Evolutionary conservation across 2,797 vertebrate genomes (phyloP).

Genomic region (Schizopygopsis malacanthus): DNA sequence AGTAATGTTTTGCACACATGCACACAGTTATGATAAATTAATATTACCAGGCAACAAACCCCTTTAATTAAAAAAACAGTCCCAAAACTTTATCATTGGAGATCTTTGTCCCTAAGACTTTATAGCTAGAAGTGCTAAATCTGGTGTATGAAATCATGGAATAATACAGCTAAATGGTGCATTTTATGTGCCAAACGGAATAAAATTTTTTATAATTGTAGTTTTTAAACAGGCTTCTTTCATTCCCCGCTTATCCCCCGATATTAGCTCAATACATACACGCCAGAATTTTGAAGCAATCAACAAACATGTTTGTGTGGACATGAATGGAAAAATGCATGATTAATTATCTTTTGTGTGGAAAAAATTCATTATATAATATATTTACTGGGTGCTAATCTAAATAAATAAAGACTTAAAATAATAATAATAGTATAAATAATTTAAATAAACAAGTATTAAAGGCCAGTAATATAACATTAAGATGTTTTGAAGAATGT

Average conservation of each 20-base stretch:
- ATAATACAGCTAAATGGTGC: not conserved
- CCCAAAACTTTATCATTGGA: not conserved
- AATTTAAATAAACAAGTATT: too few species aligned
- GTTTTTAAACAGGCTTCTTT: too few species aligned
- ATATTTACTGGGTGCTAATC: too few species aligned
- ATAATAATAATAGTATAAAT: too few species aligned
- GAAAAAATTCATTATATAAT: too few species aligned
- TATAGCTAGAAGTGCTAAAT: not conserved
- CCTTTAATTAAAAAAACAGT: not conserved
- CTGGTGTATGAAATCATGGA: not conserved
- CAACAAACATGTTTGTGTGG: not conserved
- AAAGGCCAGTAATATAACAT: too few species aligned
- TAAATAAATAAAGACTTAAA: too few species aligned
- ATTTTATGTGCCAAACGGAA: not conserved
- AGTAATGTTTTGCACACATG: constrained; percentile 4
- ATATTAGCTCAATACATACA: not conserved
- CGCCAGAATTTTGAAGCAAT: not conserved
- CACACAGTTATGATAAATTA: not conserved
- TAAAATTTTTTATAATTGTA: too few species aligned
- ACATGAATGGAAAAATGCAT: not conserved
- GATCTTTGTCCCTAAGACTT: not conserved
- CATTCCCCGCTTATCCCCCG: too few species aligned
- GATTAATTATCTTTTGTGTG: not conserved
- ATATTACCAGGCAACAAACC: not conserved
- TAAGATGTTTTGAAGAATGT: too few species aligned